Evolutionary conservation across 92 coral and sea anemone species (phyloP), one percentile per base, ranked within the genome.

Genomic region (Palythoa grandis): DNA sequence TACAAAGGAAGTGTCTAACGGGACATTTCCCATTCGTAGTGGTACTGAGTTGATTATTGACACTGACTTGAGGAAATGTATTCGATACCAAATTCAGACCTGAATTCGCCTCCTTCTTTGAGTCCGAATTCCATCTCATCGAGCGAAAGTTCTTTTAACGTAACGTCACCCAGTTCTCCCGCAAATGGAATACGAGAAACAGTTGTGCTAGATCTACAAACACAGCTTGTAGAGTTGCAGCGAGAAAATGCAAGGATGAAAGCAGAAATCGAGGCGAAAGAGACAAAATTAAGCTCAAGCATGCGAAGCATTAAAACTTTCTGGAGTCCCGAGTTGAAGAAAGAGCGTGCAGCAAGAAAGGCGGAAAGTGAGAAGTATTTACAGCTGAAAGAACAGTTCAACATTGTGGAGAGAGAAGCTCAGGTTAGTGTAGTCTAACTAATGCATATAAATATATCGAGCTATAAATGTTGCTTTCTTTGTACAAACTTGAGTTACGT

Each of bases 291-390:
- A 12, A 95, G 93, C 84, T 97, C 99, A 10, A 97, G 98, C 79
- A 97, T 97, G 99, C 91, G 98, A 70, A 97, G 99, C 37, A 97
- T 97, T 37, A 97, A 97, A 72, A 93, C 92, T 87, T 97, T 97
- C 85, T 97, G 99, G 99, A 97, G 99, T 75, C 99, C 99, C 0
- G 99, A 97, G 74, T 67, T 97, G 87, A 97, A 97, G 84, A 97
- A 97, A 91, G 99, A 97, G 83, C 89, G 98, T 71, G 97, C 98
- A 13, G 98, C 99, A 17, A 92, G 98, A 22, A 95, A 95, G 61
- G 90, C 91, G 24, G 97, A 97, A 47, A 96, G 90, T 17, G 97
- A 97, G 69, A 95, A 91, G 78, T 93, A 70, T 71, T 90, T 90
- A 24, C 89, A 88, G 50, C 87, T 97, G 73, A 94, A 90, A 79